Percentiles rank a stretch among this genome's conserved stretches.
Conservation (phyloP, 2,888 invertebrate genomes). For the Choreutis nemorana region DNA sequence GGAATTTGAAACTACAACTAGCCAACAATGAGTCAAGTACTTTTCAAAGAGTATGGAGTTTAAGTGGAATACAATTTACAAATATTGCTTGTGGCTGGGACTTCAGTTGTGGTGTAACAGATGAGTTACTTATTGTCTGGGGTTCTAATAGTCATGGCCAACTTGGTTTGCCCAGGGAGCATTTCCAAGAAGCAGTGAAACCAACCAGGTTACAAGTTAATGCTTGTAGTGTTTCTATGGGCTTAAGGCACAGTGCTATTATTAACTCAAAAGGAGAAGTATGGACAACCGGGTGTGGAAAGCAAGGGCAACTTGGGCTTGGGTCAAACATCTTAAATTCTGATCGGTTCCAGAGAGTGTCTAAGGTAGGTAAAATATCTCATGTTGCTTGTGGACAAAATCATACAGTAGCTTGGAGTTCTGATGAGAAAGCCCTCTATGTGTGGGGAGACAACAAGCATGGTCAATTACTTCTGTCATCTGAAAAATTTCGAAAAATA, state of each 20-base stretch:
- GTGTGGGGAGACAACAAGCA: conserved; percentile 87
- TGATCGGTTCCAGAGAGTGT: conserved; percentile 60
- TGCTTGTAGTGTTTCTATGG: conserved; percentile 70
- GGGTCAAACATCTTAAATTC: conserved; percentile 36
- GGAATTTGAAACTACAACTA: conserved; percentile 79
- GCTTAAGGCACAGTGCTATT: conserved; percentile 73
- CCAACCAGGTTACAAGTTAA: conserved; percentile 51
- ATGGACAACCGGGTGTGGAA: conserved; percentile 71
- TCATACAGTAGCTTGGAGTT: conserved; percentile 71
- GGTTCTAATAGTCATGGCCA: conserved; percentile 84
- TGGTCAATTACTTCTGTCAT: conserved; percentile 75
- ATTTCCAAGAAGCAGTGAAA: conserved; percentile 35
- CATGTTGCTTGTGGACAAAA: conserved; percentile 83
- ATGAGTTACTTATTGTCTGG: conserved; percentile 78
- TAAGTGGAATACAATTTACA: conserved; percentile 63
- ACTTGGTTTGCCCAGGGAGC: conserved; percentile 69
- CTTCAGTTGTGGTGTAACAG: conserved; percentile 77
- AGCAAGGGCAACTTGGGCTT: conserved; percentile 73
- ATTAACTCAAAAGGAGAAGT: conserved; percentile 69
- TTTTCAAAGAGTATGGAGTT: conserved; percentile 68
- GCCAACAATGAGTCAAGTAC: conserved; percentile 59
- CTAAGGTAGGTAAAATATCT: conserved; percentile 62
- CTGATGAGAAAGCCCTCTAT: conserved; percentile 67
- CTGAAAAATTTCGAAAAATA: conserved; percentile 53
- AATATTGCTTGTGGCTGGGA: conserved; percentile 84